Percentiles rank a stretch among this genome's conserved stretches.
These are phyloP conservation scores for Erebia epiphron DNA, from an alignment of 2,888 invertebrate species.

Conservation along the genomic window DNA sequence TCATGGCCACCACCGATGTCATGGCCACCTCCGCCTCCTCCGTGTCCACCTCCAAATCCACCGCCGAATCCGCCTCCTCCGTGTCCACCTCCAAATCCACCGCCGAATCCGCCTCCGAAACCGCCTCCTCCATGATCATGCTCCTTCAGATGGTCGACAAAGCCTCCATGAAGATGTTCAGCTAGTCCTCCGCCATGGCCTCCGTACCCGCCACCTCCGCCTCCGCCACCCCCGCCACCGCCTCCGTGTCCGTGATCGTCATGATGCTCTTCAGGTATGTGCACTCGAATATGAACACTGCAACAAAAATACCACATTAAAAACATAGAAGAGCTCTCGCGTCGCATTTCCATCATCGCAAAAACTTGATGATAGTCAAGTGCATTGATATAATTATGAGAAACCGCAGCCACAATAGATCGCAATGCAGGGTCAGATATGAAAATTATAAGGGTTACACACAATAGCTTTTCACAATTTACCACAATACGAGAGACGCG, in stretches of 20 bases:
- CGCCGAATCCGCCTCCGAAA: slow-evolving; percentile 47
- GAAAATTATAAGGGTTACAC: slow-evolving; percentile 60
- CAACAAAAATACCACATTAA: slow-evolving; percentile 51
- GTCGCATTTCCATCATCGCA: slow-evolving; percentile 27
- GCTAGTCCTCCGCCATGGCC: slow-evolving; percentile 52
- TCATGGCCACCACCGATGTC: slow-evolving; percentile 35
- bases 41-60: slow-evolving; percentile 46
- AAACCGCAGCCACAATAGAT: slow-evolving; percentile 45
- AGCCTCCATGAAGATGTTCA: slow-evolving; percentile 63
- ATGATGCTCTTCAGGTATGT: slow-evolving; percentile 76
- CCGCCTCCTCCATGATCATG: slow-evolving; percentile 51
- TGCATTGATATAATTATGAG: slow-evolving; percentile 32
- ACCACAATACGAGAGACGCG: slow-evolving; percentile 69
- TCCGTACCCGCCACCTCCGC: slow-evolving; percentile 45
- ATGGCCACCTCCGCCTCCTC: slow-evolving; percentile 44
- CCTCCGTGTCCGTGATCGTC: slow-evolving; percentile 56
- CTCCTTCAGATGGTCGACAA: slow-evolving; percentile 57
- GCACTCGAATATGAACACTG: slow-evolving; percentile 83
- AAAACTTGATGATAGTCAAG: slow-evolving; percentile 33
- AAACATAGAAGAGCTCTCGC: slow-evolving; percentile 17
- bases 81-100: slow-evolving; percentile 47
- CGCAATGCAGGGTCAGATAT: slow-evolving; percentile 63
- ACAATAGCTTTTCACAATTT: slow-evolving; percentile 78
- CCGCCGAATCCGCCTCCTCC: slow-evolving; percentile 49
- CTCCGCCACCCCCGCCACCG: slow-evolving; percentile 45